Base-by-base conservation (phyloP, 1,140 invertebrate species). In the Pteromalus puparum region DNA sequence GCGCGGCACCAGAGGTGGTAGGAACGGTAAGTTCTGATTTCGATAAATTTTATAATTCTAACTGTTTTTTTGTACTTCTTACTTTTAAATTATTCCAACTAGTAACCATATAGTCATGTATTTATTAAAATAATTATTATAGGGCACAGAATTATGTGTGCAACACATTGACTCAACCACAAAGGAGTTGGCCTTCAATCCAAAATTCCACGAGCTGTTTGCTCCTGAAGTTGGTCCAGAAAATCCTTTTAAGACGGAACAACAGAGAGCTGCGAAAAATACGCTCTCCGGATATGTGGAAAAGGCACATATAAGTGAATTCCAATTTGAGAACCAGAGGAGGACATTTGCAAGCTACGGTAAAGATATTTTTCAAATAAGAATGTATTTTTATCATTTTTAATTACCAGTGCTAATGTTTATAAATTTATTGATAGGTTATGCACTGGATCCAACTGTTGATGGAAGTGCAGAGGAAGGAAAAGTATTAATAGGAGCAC, bases 281-380 rank as follows among this genome's bases (percentile, higher is more conserved):
- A 99, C 97, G 84, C 92, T 99, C 0, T 96, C 98, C 34, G 99
- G 99, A 18, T 99, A 96, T 94, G 97, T 99, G 6, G 99, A 99
- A 91, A 95, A 96, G 88, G 98, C 98, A 6, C 97, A 99, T 92
- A 96, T 99, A 42, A 99, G 96, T 93, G 97, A 98, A 89, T 99
- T 99, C 93, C 97, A 99, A 88, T 99, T 99, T 95, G 99, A 99
- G 93, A 98, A 98, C 91, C 98, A 99, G 90, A 94, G 99, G 86
- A 94, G 98, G 90, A 99, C 98, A 15, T 99, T 99, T 92, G 94
- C 95, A 46, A 98, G 97, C 90, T 99, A 97, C 93, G 98, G 96
- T 96, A 92, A 90, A 90, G 87, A 61, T 82, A 79, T 34, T 42
- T 42, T 83, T 78, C 2, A 9, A 28, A 70, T 13, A 30, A 28